Evolutionary conservation across 2,113 vertebrate species (phyloP), one percentile per base, ranked within the genome.

Genomic region (Copsychus sechellarum): DNA sequence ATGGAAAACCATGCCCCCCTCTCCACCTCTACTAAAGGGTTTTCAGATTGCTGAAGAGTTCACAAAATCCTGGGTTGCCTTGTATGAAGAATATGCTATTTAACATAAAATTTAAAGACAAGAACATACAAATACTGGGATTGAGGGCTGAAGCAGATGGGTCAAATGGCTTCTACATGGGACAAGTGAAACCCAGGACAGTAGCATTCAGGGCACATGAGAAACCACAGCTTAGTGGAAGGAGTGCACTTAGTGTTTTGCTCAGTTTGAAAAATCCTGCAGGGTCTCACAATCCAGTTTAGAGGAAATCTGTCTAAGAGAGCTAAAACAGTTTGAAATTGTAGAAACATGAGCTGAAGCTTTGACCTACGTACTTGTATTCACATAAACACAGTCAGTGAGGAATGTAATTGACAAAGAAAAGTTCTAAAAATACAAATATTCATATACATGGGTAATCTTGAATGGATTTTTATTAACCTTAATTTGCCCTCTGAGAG

Each of bases 381-480:
- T 83, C 24, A 36, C 21, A 84, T 13, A 70, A 8, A 60, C 17
- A 51, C 4, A 26, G n/a, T 5, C 42, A 36, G 7, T 58, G 28
- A 81, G n/a, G 42, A 89, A 84, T 15, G 18, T 14, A 60, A 89
- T 22, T 82, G 66, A 54, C 29, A 67, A 69, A 81, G 71, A 51
- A 62, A 79, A 48, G 57, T 54, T 87, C 70, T 85, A 84, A 89
- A 95, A 92, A 92, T 72, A 95, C 70, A 85, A 95, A 89, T 76
- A 89, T 76, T 94, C 54, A 82, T 34, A 79, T 23, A 69, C 51
- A 76, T 11, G 45, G 48, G 48, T 65, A 76, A 76, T 80, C n/a
- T 54, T 5, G 9, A 87, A 92, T 36, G 45, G 70, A 91, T 91
- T 97, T 95, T 94, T 94, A 95, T 97, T 92, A 95, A 95, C 87